Base-by-base conservation (phyloP, 2,113 vertebrate species). In the Sinocyclocheilus maitianheensis region DNA sequence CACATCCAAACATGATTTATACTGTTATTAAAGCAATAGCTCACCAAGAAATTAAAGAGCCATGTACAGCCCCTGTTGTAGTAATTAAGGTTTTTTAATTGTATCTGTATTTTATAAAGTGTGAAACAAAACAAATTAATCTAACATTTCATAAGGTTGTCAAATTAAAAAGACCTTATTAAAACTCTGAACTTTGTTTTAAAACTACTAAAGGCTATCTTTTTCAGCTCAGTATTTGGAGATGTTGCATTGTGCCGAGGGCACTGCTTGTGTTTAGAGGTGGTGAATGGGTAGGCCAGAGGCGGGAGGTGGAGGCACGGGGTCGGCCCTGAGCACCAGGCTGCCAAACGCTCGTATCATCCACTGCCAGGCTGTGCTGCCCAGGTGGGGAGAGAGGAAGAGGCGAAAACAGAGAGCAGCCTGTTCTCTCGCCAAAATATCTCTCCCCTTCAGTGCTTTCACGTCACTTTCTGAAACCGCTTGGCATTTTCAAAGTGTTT, bases 291-390 rank as follows among this genome's bases (percentile, higher is more conserved):
- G 40, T 14, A 4, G 78, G 26, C 2, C n/a, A 62, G 63, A 55
- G 55, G 62, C 87, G 83, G 84, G 86, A 83, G 89, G 87, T 85
- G 55, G 60, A 78, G 72, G 48, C 91, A 80, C 12, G 89, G 87
- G 87, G 90, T 92, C 24, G 83, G 77, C 94, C 92, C 90, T 46
- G 89, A 82, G 91, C 58, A 88, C 90, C 92, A 92, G 91, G 89
- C 92, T 93, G 93, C 92, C 93, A 92, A 91, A 90, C 89, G 85
- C 91, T 87, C 55, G 91, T 94, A 92, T 94, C 93, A 95, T 93
- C 93, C 83, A 40, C 89, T 92, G 92, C 94, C 94, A 95, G 91
- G 89, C 91, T 78, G 90, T 87, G 89, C 92, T 91, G 90, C 91
- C 93, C 92, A 94, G 94, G 94, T 94, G 95, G 93, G 91, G 92